Evolutionary conservation across 2,797 vertebrate species (phyloP).

Genomic region (Manis pentadactyla): DNA sequence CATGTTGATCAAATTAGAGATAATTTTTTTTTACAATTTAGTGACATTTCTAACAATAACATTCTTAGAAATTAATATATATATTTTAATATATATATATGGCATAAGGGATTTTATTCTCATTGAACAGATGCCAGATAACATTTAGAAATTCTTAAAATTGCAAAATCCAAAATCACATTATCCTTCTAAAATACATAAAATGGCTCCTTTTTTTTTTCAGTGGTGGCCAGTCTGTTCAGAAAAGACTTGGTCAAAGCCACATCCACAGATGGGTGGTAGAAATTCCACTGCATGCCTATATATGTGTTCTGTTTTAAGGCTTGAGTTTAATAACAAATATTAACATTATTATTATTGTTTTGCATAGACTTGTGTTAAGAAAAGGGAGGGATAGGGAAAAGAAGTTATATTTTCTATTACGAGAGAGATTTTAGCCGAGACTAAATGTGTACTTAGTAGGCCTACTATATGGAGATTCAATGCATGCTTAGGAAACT

Average conservation of each 20-base stretch:
- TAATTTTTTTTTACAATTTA: neutral
- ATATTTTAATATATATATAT: neutral
- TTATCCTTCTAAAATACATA: neutral
- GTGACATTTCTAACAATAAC: constrained; percentile 51
- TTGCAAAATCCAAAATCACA: constrained; percentile 24
- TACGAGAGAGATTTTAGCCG: neutral
- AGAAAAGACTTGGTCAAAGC: neutral
- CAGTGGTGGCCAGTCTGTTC: neutral
- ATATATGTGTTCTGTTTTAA: neutral
- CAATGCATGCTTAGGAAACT: neutral
- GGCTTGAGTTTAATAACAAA: neutral
- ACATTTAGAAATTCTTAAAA: constrained; percentile 39
- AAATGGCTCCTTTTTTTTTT: neutral
- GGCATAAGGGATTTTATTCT: neutral
- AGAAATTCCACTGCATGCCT: neutral
- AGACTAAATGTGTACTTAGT: neutral
- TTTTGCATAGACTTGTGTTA: neutral
- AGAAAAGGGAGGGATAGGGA: neutral
- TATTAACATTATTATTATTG: neutral
- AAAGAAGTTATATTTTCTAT: neutral
- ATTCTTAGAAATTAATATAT: constrained; percentile 12
- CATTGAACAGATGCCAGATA: neutral
- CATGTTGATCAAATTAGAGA: constrained; percentile 65
- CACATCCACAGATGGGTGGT: neutral
- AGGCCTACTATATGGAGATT: neutral